A percentile compares a stretch with the other conserved stretches of the same genome.
These are phyloP conservation scores for Gallinago solitaria DNA, from an alignment of 2,797 vertebrate species.

Conservation along the genomic window DNA sequence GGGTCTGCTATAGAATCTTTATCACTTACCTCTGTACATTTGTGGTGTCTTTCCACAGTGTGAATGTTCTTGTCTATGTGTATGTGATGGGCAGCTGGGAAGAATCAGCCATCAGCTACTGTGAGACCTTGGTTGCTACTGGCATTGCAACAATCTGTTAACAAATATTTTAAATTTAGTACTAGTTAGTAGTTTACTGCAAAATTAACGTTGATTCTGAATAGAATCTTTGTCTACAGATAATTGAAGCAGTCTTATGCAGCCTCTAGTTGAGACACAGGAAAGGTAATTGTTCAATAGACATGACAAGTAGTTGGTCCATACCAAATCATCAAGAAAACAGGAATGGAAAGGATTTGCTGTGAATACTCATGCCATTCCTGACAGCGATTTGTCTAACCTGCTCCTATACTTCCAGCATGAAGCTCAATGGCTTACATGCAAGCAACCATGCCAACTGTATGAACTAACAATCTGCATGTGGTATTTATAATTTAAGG, in stretches of 20 bases:
- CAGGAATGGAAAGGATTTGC: neutral
- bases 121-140: neutral
- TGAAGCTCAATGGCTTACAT: neutral
- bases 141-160: neutral
- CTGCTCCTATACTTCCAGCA: neutral
- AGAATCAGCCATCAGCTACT: neutral
- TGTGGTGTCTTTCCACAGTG: neutral
- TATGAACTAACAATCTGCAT: neutral
- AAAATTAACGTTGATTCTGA: neutral
- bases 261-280: neutral
- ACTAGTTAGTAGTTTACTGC: neutral
- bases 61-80: neutral
- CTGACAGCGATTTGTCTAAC: neutral
- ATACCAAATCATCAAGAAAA: neutral
- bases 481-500: neutral
- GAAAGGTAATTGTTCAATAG: neutral
- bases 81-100: conserved; percentile 29
- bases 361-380: neutral
- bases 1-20: neutral
- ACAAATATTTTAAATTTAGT: neutral
- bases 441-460: neutral
- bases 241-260: neutral
- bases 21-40: neutral
- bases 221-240: neutral
- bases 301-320: neutral